Evolutionary conservation across 2,888 invertebrate species (phyloP), one percentile per base, ranked within the genome.

Genomic region (Lysandra bellargus): DNA sequence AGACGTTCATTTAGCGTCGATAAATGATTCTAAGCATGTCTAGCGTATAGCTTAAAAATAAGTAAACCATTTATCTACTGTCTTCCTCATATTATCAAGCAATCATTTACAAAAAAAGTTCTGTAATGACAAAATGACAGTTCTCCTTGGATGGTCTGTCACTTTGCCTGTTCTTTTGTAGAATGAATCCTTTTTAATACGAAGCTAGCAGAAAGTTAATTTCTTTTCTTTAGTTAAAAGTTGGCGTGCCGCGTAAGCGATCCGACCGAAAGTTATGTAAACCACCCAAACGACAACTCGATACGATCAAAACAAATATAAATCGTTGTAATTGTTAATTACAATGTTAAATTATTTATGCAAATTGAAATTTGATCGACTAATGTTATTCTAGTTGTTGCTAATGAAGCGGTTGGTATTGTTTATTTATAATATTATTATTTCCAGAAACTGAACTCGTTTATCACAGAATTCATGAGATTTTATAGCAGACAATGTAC

Each of bases 221-320:
- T 7, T 30, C 14, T 33, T 69, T 14, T 14, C 30, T 30, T 5
- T 17, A 37, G 64, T 64, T 12, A 4, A 12, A 33, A 69, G 69
- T 69, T 69, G 14, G 69, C 69, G 69, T 69, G 69, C 33, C 37
- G 6, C 33, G 14, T 14, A 17, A 69, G 33, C 33, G 69, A 69
- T 69, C 6, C 33, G 17, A 69, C 37, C 69, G 37, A 69, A 17
- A 37, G 69, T 69, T 69, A 14, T 69, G 69, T 69, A 69, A 69
- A 69, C 69, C 69, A 69, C 69, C 33, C 69, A 69, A 69, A 69
- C 69, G 69, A 69, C 69, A 69, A 69, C 33, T 37, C 69, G 69
- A 69, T 69, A 37, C 37, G 33, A 69, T 69, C 69, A 33, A 4
- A 69, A 69, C 69, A 69, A 69, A 69, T 69, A 69, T 37, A 37